These are phyloP conservation scores for Yponomeuta plumbellus DNA, from an alignment of 2,888 invertebrate species.

Conservation along the genomic window DNA sequence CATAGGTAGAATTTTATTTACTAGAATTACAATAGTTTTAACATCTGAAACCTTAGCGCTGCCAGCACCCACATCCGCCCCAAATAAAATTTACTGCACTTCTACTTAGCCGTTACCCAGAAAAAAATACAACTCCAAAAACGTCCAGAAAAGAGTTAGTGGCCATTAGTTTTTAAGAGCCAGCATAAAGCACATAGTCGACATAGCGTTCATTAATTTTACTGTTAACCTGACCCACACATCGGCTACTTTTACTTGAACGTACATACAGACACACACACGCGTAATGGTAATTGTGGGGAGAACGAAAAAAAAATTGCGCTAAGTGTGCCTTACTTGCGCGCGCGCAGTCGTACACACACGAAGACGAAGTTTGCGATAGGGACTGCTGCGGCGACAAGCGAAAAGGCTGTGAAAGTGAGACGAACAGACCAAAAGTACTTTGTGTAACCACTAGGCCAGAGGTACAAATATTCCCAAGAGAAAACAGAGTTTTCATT, in stretches of 20 bases:
- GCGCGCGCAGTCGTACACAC: slow-evolving; percentile 51
- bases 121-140: background rate
- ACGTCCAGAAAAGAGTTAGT: background rate
- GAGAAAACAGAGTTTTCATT: background rate
- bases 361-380: slow-evolving; percentile 24
- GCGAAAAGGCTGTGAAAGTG: background rate
- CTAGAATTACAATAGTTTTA: too few relatives aligned
- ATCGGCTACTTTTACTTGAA: background rate
- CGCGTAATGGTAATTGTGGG: slow-evolving; percentile 58
- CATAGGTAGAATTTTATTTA: too few relatives aligned
- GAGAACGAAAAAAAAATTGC: slow-evolving; percentile 70
- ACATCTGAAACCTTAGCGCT: too few relatives aligned
- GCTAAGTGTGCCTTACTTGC: slow-evolving; percentile 73
- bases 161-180: background rate
- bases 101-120: background rate
- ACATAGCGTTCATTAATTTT: slow-evolving; percentile 22
- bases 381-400: too few relatives aligned
- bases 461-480: background rate
- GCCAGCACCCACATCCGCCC: background rate
- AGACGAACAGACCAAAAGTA: background rate
- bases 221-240: slow-evolving; percentile 33
- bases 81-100: background rate
- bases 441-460: background rate
- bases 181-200: background rate
- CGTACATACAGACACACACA: slow-evolving; percentile 32